These are phyloP conservation scores for Philotrypesis tridentata DNA, from an alignment of 1,140 invertebrate species.

Conservation along the genomic window DNA sequence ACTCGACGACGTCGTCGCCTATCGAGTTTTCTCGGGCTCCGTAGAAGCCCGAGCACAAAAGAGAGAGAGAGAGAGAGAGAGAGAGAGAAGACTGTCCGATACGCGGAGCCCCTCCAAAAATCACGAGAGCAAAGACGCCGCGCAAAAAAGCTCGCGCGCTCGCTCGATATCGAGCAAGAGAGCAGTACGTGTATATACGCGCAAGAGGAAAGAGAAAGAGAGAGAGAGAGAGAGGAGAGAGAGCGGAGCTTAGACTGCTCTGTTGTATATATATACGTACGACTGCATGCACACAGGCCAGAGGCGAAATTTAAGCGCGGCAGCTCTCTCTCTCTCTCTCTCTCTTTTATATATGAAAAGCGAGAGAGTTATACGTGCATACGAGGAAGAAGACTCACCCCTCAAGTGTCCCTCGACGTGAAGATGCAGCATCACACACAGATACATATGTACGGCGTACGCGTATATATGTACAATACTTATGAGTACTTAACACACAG, in stretches of 20 bases:
- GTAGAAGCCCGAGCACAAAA: neutral
- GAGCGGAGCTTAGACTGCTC: too few species aligned
- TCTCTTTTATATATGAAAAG: neutral
- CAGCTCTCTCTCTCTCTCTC: too few species aligned
- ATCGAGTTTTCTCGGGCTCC: slow-evolving; percentile 18
- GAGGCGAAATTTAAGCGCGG: too few species aligned
- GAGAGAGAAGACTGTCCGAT: too few species aligned
- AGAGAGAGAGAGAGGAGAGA: slow-evolving; percentile 2
- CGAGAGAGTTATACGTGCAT: too few species aligned
- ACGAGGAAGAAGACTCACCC: too few species aligned
- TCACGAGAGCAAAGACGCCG: neutral
- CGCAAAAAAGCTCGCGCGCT: neutral
- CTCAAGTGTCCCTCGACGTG: neutral
- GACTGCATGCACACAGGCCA: too few species aligned
- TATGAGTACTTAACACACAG: too few species aligned
- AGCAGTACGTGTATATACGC: neutral
- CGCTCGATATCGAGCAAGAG: neutral
- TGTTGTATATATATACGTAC: too few species aligned
- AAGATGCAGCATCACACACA: neutral
- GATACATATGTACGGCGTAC: too few species aligned
- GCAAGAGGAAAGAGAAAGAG: too few species aligned
- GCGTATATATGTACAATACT: too few species aligned
- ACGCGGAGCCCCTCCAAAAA: neutral
- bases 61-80: neutral
- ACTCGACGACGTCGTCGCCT: slow-evolving; percentile 25